Evolutionary conservation across 2,113 vertebrate genomes (phyloP), one percentile per base, ranked within the genome.

Genomic region (Pelusios castaneus): DNA sequence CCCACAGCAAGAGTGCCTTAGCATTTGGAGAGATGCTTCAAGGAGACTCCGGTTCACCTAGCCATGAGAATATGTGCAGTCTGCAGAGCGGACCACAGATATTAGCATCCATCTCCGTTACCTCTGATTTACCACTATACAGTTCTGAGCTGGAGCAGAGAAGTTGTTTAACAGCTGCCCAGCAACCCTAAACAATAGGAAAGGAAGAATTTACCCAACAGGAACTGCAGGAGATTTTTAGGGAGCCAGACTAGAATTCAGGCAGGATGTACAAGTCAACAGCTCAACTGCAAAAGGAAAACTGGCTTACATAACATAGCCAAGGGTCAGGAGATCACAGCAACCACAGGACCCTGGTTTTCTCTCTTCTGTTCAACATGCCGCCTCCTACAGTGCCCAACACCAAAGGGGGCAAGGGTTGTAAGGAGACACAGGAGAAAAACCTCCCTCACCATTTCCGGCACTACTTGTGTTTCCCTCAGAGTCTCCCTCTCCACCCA

Each of bases 351-450:
- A 70, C 34, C 34, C 21, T 22, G 34, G 17, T 22, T 21, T 3
- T 10, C 19, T 10, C 63, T n/a, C 34, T 21, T n/a, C 63, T 22
- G n/a, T 70, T 38, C 34, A 38, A 19, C 19, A 22, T 22, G 21
- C n/a, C 10, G 17, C 34, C 63, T 67, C 34, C 8, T n/a, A n/a
- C 34, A 5, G 29, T 27, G 27, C 56, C 27, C 56, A n/a, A 6
- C 29, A n/a, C 14, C 34, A n/a, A 16, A 9, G 63, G 4, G 2
- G 34, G n/a, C 7, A 19, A 1, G 8, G 63, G 34, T 10, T 21
- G 17, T 22, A 21, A 2, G 17, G 4, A 0, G 63, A n/a, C 60
- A 67, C 29, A 38, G 63, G n/a, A n/a, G 63, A 38, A 70, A 38
- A 70, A 8, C 8, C 63, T 38, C 63, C 34, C 17, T 38, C 17